Conservation (phyloP, 2,888 invertebrate genomes). For the Cheilosia grossa region DNA sequence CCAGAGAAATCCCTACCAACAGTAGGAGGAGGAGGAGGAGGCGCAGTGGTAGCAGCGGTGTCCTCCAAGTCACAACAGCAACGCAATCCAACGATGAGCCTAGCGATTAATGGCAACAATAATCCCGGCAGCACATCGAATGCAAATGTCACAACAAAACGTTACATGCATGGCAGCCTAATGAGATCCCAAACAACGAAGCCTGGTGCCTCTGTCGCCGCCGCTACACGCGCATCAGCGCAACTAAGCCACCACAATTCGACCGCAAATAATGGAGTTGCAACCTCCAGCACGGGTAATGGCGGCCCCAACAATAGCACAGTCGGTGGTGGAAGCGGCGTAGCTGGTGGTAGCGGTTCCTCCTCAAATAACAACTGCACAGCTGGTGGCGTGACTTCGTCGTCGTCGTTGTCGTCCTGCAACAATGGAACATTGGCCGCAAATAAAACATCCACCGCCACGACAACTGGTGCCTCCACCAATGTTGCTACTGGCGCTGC, state of each 20-base stretch:
- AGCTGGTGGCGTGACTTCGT: conserved; percentile 61
- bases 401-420: conserved; percentile 49
- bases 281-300: conserved; percentile 66
- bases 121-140: conserved; percentile 74
- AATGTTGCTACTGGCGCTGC: conserved; percentile 41
- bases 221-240: conserved; percentile 62
- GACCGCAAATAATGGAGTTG: conserved; percentile 74
- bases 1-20: conserved; percentile 56
- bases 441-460: conserved; percentile 60
- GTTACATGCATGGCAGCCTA: conserved; percentile 81
- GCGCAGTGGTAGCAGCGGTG: conserved; percentile 21
- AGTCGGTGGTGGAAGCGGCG: conserved; percentile 17
- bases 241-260: conserved; percentile 70
- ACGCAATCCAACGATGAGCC: conserved; percentile 63
- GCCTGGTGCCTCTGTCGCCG: conserved; percentile 40
- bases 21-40: conserved; percentile 11
- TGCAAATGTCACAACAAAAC: conserved; percentile 77
- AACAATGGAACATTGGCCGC: conserved; percentile 52
- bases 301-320: conserved; percentile 51
- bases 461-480: conserved; percentile 50
- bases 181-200: conserved; percentile 81
- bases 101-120: conserved; percentile 72
- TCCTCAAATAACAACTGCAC: conserved; percentile 68
- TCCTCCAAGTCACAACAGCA: conserved; percentile 52
- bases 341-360: conserved; percentile 27